A percentile compares a stretch with the other conserved stretches of the same genome.
phyloP scores from a whole-genome alignment of 2,797 vertebrate genomes.

The Thaleichthys pacificus region DNA sequence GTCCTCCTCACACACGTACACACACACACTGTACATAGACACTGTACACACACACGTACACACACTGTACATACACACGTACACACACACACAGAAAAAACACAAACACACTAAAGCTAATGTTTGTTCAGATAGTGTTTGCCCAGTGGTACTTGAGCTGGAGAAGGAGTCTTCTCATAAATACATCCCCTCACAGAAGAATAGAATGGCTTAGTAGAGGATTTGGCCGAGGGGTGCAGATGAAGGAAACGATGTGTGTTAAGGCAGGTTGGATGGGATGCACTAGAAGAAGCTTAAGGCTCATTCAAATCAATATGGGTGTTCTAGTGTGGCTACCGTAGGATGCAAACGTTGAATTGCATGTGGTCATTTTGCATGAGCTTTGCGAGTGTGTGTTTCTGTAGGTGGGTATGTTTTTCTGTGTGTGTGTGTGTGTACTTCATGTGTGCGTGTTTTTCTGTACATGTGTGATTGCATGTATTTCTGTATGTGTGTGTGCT shows the following conservation, averaged over 20 bases:
- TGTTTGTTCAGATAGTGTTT: constrained; percentile 5
- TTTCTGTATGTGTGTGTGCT: neutral
- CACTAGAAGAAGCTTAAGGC: neutral
- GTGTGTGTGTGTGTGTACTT: neutral
- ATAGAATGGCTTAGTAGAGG: neutral
- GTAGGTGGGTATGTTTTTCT: neutral
- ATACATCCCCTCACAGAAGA: neutral
- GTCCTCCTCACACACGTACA: too few relatives aligned
- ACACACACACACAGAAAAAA: too few relatives aligned
- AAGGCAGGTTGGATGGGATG: neutral
- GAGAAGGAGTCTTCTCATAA: neutral
- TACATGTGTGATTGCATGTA: neutral
- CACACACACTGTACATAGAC: too few relatives aligned
- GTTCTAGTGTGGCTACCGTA: too few relatives aligned
- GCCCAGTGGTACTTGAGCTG: neutral
- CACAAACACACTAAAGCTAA: constrained; percentile 3
- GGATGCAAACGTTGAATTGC: neutral
- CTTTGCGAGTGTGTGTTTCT: constrained; percentile 3
- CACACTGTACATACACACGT: too few relatives aligned
- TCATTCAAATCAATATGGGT: neutral
- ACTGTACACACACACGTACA: too few relatives aligned
- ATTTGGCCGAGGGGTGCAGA: neutral
- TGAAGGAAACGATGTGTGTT: neutral
- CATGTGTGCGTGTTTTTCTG: neutral
- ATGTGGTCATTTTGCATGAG: neutral